Conservation (phyloP, 1,140 invertebrate species). For the Drosophila mauritiana region DNA sequence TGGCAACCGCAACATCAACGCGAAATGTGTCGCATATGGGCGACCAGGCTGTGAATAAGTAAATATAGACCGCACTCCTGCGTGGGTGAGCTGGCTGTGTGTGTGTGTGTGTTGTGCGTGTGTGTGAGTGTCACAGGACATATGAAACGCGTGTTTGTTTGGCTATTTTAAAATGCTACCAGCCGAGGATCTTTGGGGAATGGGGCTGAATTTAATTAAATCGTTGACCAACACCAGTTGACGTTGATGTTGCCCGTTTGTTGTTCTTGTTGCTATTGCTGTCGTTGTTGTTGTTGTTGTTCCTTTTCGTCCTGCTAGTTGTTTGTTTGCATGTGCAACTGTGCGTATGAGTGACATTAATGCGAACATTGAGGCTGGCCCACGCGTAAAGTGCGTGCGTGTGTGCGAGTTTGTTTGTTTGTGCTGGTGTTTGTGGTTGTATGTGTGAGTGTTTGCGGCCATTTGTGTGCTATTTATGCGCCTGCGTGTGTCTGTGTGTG, state of each 20-base stretch:
- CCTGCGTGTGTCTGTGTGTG: constrained; percentile 64
- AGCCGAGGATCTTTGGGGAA: constrained; percentile 33
- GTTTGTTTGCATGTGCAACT: constrained; percentile 76
- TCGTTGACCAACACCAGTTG: constrained; percentile 68
- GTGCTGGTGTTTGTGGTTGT: background rate
- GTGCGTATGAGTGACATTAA: constrained; percentile 82
- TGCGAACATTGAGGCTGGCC: constrained; percentile 67
- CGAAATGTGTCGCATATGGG: constrained; percentile 71
- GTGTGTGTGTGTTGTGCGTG: background rate
- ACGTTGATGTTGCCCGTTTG: constrained; percentile 30
- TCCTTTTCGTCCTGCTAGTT: background rate
- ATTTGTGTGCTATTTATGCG: constrained; percentile 75
- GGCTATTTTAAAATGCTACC: constrained; percentile 71
- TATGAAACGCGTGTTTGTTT: constrained; percentile 20
- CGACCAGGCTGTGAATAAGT: constrained; percentile 64
- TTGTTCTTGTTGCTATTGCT: constrained; percentile 8
- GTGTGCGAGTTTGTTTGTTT: constrained; percentile 17
- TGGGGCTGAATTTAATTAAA: constrained; percentile 77
- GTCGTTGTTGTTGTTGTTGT: constrained; percentile 7
- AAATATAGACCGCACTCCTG: constrained; percentile 69
- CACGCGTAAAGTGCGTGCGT: constrained; percentile 42
- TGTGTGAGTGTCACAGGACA: constrained; percentile 16
- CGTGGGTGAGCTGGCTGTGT: constrained; percentile 2
- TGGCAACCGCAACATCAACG: constrained; percentile 63
- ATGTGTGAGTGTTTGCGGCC: constrained; percentile 31